phyloP scores from a whole-genome alignment of 1,140 invertebrate genomes.

The Caenorhabditis inopinata region DNA sequence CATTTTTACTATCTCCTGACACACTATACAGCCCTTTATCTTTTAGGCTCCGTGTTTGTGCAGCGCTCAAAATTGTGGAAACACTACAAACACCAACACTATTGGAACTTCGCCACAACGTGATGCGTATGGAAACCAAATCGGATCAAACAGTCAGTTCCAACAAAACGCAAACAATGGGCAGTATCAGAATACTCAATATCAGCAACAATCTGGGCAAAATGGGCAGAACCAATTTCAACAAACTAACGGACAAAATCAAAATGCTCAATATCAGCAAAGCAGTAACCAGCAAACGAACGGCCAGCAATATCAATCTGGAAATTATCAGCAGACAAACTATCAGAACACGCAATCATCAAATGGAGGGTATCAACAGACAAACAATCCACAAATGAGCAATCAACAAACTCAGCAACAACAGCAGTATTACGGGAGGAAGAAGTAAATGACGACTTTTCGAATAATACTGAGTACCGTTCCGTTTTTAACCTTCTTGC shows the following conservation, averaged over 20 bases:
- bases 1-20: not conserved
- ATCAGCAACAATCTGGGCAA: conserved; percentile 4
- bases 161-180: not conserved
- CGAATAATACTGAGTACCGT: not conserved
- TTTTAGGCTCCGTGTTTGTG: conserved; percentile 42
- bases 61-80: conserved; percentile 34
- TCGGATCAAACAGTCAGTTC: not conserved
- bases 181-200: conserved; percentile 31
- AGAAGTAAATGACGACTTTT: not conserved
- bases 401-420: conserved; percentile 30
- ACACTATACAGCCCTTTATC: not conserved
- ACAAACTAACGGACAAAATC: not conserved
- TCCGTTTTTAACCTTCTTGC: conserved; percentile 2
- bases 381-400: not conserved
- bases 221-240: not conserved
- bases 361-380: not conserved
- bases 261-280: conserved; percentile 19
- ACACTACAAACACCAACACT: conserved; percentile 1
- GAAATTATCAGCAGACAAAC: not conserved
- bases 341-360: not conserved
- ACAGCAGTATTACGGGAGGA: conserved; percentile 30
- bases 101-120: conserved; percentile 17
- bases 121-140: conserved; percentile 5
- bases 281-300: conserved; percentile 24
- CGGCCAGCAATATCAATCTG: not conserved